Base-by-base conservation (phyloP, 2,888 invertebrate species). In the Sesia apiformis region DNA sequence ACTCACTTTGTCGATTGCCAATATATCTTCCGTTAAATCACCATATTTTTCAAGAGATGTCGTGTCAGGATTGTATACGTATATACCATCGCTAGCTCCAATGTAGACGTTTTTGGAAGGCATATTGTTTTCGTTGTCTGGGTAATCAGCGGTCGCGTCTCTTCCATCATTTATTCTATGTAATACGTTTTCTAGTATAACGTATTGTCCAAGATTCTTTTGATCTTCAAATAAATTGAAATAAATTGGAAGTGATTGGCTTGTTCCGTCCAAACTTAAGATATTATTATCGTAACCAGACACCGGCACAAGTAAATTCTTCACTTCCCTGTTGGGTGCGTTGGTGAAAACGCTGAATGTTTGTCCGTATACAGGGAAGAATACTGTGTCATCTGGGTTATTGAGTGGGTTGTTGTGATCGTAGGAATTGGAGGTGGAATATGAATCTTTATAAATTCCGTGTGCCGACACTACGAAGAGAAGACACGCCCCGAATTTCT, bases 161-260 rank as follows among this genome's bases (percentile, higher is more conserved):
- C 42, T 54, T n/a, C 54, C 54, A 38, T 54, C 54, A 42, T 43
- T 54, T 4, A 54, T 54, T 52, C 50, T 51, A 38, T 6, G 41
- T 3, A 40, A 8, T 52, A 38, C 39, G 7, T 39, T n/a, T 5
- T 51, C 4, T 7, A 38, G 8, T 39, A 51, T 4, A 7, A 51
- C 51, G 40, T 51, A 40, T 8, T 40, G 39, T 7, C 51, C 51
- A 5, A 51, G 40, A 5, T 40, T 39, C 8, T 4, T 39, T n/a
- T 39, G n/a, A 8, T 51, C 23, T 39, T 51, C 40, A n/a, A 40
- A 39, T 40, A 51, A 8, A 23, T 51, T 51, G 40, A 39, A 51
- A 38, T 39, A 51, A 40, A 51, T 40, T 6, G 51, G 39, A 4
- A 39, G 51, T 3, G 38, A 39, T 6, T 7, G 3, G 7, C 23